phyloP scores from a whole-genome alignment of 1,140 invertebrate genomes.

The Zaprionus ornatus region DNA sequence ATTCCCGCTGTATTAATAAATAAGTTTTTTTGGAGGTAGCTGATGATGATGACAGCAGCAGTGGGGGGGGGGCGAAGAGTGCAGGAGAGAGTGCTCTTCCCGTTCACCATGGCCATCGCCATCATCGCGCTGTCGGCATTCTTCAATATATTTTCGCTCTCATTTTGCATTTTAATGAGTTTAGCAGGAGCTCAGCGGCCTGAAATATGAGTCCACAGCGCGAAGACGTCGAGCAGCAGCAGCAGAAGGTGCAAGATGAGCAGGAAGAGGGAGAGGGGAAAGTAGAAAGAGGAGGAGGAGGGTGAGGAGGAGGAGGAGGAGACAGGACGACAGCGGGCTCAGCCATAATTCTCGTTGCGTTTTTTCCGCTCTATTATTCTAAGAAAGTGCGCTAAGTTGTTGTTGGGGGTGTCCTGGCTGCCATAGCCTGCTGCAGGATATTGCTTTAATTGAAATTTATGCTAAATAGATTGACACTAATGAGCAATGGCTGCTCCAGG shows the following conservation, averaged over 20 bases:
- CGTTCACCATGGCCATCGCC: background rate
- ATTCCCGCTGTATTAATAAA: background rate
- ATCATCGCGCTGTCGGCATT: conserved; percentile 23
- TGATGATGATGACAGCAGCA: background rate
- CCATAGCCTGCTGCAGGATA: conserved; percentile 67
- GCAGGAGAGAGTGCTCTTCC: background rate
- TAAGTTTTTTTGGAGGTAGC: background rate
- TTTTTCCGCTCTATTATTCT: conserved; percentile 46
- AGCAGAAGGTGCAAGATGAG: background rate
- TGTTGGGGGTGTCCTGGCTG: conserved; percentile 33
- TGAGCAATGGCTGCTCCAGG: conserved; percentile 69
- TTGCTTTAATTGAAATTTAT: conserved; percentile 82
- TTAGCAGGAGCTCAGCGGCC: conserved; percentile 31
- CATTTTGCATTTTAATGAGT: conserved; percentile 81
- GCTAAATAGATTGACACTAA: conserved; percentile 82
- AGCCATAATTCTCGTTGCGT: conserved; percentile 57
- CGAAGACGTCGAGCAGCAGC: background rate
- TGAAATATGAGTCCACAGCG: conserved; percentile 60
- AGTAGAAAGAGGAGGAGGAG: background rate
- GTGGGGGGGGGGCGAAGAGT: background rate
- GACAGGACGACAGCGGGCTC: conserved; percentile 39
- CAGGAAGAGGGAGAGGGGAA: background rate
- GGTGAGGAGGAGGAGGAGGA: too few species aligned
- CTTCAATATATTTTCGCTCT: conserved; percentile 57
- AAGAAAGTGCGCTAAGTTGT: conserved; percentile 64